A percentile compares a stretch with the other conserved stretches of the same genome.
Evolutionary conservation across 2,888 invertebrate genomes (phyloP).

Genomic region (Pemphredon lugubris): DNA sequence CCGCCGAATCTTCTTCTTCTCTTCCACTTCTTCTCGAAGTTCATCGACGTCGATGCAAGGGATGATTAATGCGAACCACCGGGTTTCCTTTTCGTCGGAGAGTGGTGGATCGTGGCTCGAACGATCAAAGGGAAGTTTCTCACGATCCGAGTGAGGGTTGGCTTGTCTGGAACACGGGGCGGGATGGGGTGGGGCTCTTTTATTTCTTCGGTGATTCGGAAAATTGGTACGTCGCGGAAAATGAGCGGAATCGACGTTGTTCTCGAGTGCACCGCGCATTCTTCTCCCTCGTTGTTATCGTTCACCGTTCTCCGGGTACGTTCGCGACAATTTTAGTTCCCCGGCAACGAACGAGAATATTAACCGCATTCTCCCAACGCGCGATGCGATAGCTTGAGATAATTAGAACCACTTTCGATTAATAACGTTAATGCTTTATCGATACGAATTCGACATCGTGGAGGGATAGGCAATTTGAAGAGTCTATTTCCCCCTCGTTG

Average conservation of each 20-base stretch:
- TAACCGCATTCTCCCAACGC: too few species aligned
- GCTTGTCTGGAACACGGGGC: background rate
- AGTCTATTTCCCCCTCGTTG: too few species aligned
- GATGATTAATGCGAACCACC: slow-evolving; percentile 46
- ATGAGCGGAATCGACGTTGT: background rate
- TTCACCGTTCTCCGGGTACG: too few species aligned
- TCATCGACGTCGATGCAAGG: slow-evolving; percentile 38
- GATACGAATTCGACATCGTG: slow-evolving; percentile 57
- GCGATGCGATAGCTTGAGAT: too few species aligned
- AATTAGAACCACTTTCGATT: too few species aligned
- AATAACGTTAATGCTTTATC: too few species aligned
- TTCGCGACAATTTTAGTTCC: too few species aligned
- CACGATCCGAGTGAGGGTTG: slow-evolving; percentile 14
- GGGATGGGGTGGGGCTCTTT: background rate
- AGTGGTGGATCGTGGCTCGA: background rate
- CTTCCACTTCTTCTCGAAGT: too few species aligned
- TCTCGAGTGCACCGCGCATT: too few species aligned
- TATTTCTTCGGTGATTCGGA: background rate
- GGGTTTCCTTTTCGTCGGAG: slow-evolving; percentile 25
- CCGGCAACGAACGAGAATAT: too few species aligned
- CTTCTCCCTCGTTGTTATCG: too few species aligned
- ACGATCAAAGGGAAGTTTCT: slow-evolving; percentile 50
- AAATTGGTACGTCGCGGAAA: background rate
- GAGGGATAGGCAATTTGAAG: slow-evolving; percentile 11
- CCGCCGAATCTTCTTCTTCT: slow-evolving; percentile 8